Base-by-base conservation (phyloP, 2,888 invertebrate species). In the Tetrapedia diversipes region DNA sequence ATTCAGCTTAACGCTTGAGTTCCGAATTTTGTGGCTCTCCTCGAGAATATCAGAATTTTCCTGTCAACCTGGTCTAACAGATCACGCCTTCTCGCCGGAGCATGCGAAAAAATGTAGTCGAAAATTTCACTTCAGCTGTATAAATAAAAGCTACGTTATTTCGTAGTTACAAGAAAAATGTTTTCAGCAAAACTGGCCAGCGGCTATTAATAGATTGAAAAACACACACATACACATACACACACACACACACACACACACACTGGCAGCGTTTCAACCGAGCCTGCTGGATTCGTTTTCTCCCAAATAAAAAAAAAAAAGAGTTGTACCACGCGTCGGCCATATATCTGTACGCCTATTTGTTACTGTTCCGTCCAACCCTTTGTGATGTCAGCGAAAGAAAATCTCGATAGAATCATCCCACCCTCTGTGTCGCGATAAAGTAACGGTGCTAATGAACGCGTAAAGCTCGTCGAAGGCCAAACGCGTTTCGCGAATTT, bases 151-250 rank as follows among this genome's bases (percentile, higher is more conserved):
- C 47, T 19, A 16, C 11, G 47, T 24, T 47, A 67, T 47, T n/a
- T n/a, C 39, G 14, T 32, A 24, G 41, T 70, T 67, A 49, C 56
- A 57, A 53, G 49, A 41, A 49, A 68, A 57, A 67, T 68, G 49
- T 70, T 70, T 57, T 32, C 1, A 27, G 32, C 67, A 56, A 70
- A 70, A 49, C 41, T 34, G 29, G 68, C 41, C 56, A 39, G 19
- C 37, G 68, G 49, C 54, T 70, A 70, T 70, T 67, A 70, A 70
- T 49, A 57, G 70, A 57, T 57, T 68, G 68, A 41, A 70, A 70
- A 70, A 67, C 49, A 67, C n/a, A n/a, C n/a, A n/a, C n/a, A n/a
- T n/a, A n/a, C n/a, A n/a, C n/a, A n/a, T n/a, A n/a, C n/a, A n/a
- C n/a, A n/a, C n/a, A n/a, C n/a, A n/a, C n/a, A n/a, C n/a, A n/a